phyloP scores from a whole-genome alignment of 1,140 invertebrate species.

The Lutraria rhynchaena region DNA sequence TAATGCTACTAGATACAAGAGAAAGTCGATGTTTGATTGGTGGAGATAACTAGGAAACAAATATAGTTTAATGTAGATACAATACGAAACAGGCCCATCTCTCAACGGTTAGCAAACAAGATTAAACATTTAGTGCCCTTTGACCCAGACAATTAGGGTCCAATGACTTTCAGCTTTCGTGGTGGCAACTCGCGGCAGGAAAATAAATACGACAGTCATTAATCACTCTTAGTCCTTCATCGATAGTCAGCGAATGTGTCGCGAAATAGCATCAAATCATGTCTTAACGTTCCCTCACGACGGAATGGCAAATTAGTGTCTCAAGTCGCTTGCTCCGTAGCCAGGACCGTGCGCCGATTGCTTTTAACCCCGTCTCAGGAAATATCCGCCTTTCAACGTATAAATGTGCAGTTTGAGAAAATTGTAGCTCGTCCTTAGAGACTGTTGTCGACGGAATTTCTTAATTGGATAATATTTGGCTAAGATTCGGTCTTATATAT shows the following conservation, averaged over 20 bases:
- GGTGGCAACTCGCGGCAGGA: no score
- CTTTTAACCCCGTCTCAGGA: slow-evolving; percentile 19
- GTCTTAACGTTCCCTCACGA: slow-evolving; percentile 1
- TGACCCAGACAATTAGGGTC: no score
- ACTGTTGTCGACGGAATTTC: slow-evolving; percentile 2
- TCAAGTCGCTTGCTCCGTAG: slow-evolving; percentile 20
- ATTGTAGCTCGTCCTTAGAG: slow-evolving; percentile 13
- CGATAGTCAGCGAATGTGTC: not conserved
- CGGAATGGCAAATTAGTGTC: slow-evolving; percentile 27
- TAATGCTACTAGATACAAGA: no score
- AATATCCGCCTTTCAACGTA: slow-evolving; percentile 14
- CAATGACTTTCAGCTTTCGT: no score
- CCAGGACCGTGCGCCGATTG: slow-evolving; percentile 24
- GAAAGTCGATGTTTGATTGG: no score
- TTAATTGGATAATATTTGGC: slow-evolving; percentile 53
- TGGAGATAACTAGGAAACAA: no score
- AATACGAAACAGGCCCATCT: no score
- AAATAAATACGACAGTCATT: no score
- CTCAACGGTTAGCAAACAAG: no score
- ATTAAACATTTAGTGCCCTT: no score
- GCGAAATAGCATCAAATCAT: not conserved
- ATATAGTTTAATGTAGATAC: no score
- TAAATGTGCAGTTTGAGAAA: slow-evolving; percentile 31
- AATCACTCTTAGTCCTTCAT: no score
- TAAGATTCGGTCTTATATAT: slow-evolving; percentile 44